Conservation (phyloP, 2,113 vertebrate genomes). For the Tragelaphus scriptus region DNA sequence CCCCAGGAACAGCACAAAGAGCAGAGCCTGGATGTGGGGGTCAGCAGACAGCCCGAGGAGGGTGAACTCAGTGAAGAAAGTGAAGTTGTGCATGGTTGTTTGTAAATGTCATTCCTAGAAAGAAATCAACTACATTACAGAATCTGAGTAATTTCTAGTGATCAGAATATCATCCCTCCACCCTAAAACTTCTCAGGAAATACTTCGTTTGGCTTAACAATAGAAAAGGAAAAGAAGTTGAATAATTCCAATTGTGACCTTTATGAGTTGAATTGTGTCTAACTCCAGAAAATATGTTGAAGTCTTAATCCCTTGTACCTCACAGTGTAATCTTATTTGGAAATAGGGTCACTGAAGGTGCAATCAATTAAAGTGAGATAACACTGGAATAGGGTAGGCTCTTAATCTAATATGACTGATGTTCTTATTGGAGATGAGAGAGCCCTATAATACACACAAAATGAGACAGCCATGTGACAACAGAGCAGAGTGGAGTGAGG, state of each 20-base stretch:
- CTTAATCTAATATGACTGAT: neutral
- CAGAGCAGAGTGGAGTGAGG: neutral
- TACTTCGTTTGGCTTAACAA: neutral
- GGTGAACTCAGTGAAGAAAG: slow-evolving; percentile 14
- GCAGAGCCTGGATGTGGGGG: neutral
- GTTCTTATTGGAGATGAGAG: neutral
- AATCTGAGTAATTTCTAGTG: neutral
- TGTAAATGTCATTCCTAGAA: neutral
- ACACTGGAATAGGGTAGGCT: neutral
- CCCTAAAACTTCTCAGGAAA: neutral
- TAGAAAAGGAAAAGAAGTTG: neutral
- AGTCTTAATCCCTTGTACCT: neutral
- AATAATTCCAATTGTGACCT: neutral
- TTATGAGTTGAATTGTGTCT: neutral
- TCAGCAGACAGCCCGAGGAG: slow-evolving; percentile 25
- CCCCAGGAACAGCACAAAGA: slow-evolving; percentile 15
- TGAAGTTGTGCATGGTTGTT: slow-evolving; percentile 23
- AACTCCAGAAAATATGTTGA: neutral
- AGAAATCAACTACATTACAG: neutral
- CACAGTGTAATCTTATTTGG: neutral
- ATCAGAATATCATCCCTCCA: neutral
- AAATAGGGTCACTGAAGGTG: neutral
- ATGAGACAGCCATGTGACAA: neutral
- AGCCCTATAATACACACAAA: neutral
- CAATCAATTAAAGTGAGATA: neutral